A percentile compares a stretch with the other conserved stretches of the same genome.
Conservation (phyloP, 2,888 invertebrate species). For the Agriopis marginaria region DNA sequence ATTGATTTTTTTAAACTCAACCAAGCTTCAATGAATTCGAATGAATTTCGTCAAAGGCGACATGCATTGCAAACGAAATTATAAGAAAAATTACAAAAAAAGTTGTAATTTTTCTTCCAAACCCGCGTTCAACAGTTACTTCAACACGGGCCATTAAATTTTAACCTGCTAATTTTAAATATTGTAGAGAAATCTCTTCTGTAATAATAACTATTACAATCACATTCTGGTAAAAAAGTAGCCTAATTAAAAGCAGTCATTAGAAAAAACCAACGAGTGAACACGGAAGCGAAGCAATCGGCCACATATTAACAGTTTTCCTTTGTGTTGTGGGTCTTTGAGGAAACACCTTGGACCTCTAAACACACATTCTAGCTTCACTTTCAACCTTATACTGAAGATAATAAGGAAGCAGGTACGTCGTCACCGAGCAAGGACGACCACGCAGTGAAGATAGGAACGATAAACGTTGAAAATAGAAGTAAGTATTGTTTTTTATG, state of each 20-base stretch:
- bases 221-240: constrained; percentile 15
- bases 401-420: constrained; percentile 31
- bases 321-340: constrained; percentile 57
- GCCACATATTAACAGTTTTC: constrained; percentile 57
- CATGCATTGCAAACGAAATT: background rate
- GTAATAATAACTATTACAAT: constrained; percentile 8
- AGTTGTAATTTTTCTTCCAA: background rate
- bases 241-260: constrained; percentile 35
- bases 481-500: constrained; percentile 23
- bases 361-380: constrained; percentile 42
- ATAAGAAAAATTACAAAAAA: background rate
- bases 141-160: constrained; percentile 4
- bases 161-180: background rate
- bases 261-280: constrained; percentile 50
- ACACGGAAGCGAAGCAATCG: constrained; percentile 57
- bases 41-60: too few species aligned
- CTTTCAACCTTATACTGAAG: constrained; percentile 20
- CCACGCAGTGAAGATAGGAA: constrained; percentile 45
- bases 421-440: constrained; percentile 45
- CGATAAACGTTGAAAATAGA: constrained; percentile 46
- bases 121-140: background rate
- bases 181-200: background rate
- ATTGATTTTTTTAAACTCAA: too few species aligned
- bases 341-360: constrained; percentile 60
- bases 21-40: too few species aligned